Evolutionary conservation across 1,140 invertebrate genomes (phyloP).

Genomic region (Xylocopa sonorina): DNA sequence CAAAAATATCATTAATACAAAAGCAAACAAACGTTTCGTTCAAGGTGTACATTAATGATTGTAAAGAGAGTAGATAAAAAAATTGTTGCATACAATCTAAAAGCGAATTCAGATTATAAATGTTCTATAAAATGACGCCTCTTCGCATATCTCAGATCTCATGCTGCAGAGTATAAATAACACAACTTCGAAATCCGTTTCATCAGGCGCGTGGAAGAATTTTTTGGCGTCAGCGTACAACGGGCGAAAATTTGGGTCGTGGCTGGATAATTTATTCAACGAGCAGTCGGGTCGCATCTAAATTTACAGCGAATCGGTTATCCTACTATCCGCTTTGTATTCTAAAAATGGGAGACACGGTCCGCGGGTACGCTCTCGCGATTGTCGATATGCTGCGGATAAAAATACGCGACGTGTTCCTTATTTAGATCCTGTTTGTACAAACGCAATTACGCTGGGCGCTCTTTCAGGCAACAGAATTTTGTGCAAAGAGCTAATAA

Average conservation of each 20-base stretch:
- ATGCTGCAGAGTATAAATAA: not conserved
- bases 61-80: too few species aligned
- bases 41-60: too few species aligned
- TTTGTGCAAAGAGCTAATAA: too few species aligned
- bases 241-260: slow-evolving; percentile 43
- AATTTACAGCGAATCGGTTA: slow-evolving; percentile 40
- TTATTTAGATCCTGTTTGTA: not conserved
- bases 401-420: not conserved
- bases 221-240: not conserved
- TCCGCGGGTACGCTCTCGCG: too few species aligned
- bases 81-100: not conserved
- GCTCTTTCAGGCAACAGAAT: too few species aligned
- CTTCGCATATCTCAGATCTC: too few species aligned
- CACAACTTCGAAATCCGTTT: not conserved
- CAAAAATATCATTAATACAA: not conserved
- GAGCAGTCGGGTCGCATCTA: slow-evolving; percentile 40
- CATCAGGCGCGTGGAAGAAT: not conserved
- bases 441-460: not conserved
- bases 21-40: not conserved
- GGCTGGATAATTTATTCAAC: slow-evolving; percentile 50
- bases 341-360: not conserved
- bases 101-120: too few species aligned
- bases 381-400: too few species aligned
- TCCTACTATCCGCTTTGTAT: slow-evolving; percentile 23
- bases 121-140: too few species aligned